These are phyloP conservation scores for Rhopalosiphum nymphaeae DNA, from an alignment of 2,888 invertebrate species.

Conservation along the genomic window DNA sequence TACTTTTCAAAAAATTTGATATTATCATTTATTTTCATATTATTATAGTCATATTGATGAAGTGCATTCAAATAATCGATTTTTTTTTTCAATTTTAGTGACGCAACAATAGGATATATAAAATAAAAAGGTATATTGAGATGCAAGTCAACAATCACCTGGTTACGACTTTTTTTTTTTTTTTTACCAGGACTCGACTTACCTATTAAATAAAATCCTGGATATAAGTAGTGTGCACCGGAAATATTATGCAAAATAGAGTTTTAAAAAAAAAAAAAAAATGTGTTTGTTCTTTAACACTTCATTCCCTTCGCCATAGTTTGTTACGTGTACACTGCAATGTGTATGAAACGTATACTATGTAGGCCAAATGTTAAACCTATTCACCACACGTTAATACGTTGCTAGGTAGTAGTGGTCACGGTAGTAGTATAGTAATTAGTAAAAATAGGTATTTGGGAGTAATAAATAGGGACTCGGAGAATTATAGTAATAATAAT, in stretches of 20 bases:
- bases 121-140: background rate
- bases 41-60: background rate
- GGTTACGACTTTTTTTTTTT: too few relatives aligned
- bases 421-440: background rate
- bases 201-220: background rate
- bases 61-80: background rate
- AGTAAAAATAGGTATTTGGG: background rate
- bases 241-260: background rate
- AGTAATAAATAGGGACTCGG: background rate
- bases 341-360: background rate
- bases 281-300: background rate
- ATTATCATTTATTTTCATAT: background rate
- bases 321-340: background rate
- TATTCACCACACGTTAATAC: background rate
- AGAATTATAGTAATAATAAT: background rate
- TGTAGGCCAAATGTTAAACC: background rate
- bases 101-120: background rate
- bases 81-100: background rate
- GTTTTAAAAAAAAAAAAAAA: background rate
- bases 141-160: background rate
- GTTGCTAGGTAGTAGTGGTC: background rate
- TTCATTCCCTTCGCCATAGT: too few relatives aligned
- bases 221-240: background rate
- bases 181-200: background rate
- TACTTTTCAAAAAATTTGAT: background rate